Evolutionary conservation across 2,888 invertebrate species (phyloP), one percentile per base, ranked within the genome.

Genomic region (Yponomeuta malinellus): DNA sequence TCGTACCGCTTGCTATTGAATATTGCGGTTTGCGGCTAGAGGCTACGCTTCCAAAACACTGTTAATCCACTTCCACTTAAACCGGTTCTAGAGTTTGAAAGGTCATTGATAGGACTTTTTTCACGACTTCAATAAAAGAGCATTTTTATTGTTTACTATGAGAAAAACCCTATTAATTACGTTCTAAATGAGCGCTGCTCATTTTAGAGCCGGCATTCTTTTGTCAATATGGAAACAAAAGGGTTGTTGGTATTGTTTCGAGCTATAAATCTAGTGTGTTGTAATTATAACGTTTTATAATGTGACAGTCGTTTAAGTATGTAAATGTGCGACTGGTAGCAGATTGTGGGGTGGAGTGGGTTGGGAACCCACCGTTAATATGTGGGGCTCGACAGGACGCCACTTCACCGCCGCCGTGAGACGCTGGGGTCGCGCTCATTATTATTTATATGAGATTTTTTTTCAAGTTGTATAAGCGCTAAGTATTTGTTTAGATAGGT

Each of bases 301-400:
- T 86, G 85, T 87, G 90, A 91, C 90, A 91, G 87, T 86, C 80
- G 87, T 87, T 89, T 90, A 87, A 81, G 83, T 83, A 89, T 90
- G 89, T 85, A 90, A 91, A 91, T 91, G 86, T 83, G 79, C 31
- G 70, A 66, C 76, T 76, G 79, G 78, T 79, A 78, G 78, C 82
- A 78, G 78, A 70, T 71, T 72, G 79, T 76, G 75, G 80, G 80
- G 77, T 84, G 83, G 78, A 86, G 88, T 84, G 87, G 86, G 89
- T 88, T 90, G 90, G 88, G 90, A 89, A 89, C 81, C 76, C 78
- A 75, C 71, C 69, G 76, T 52, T 69, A 59, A 59, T 69, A 69
- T 52, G 29, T 75, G 84, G 76, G 79, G 79, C 86, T 77, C 91
- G 76, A 76, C 86, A 86, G 90, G 89, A 83, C 75, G 84, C 85